Evolutionary conservation across 2,113 vertebrate species (phyloP), one percentile per base, ranked within the genome.

Genomic region (Nothobranchius furzeri): DNA sequence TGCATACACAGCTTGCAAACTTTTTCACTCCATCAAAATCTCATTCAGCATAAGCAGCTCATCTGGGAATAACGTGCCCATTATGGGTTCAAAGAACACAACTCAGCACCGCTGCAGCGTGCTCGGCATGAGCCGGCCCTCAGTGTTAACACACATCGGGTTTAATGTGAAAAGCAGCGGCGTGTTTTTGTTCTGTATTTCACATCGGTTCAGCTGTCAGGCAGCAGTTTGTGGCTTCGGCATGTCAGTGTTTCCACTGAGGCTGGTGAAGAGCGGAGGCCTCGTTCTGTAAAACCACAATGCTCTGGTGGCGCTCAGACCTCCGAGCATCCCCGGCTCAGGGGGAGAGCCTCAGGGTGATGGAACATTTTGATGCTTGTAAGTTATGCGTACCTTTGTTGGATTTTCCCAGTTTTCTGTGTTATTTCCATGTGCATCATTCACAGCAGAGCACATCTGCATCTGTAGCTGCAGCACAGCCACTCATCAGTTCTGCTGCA

Each of bases 51-150:
- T 40, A 40, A 82, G 78, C 76, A 75, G 77, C 68, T 70, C 69
- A 68, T 85, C 74, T 15, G 24, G 76, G 82, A 85, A 83, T 75
- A 88, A 85, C 72, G 64, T 51, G 20, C 49, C 82, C 65, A 69
- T 87, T 88, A 85, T 85, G 73, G 81, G 84, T 85, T 88, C 76
- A 88, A 88, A 88, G 86, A 85, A 78, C 71, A 75, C 61, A 74
- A 82, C 60, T 73, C 64, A 30, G 64, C 81, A 56, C 51, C 7
- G 35, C 68, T 52, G 64, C 78, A 70, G 36, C 56, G 52, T 42
- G 45, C 61, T 24, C 56, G 51, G 62, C 24, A 64, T 75, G 61
- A 80, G 74, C 71, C 46, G 75, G 66, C 75, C 58, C 70, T 75
- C 59, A 42, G 77, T 69, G 73, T 79, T 54, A 70, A 72, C 43